Evolutionary conservation across 2,797 vertebrate species (phyloP).

Genomic region (Centroberyx gerrardi): DNA sequence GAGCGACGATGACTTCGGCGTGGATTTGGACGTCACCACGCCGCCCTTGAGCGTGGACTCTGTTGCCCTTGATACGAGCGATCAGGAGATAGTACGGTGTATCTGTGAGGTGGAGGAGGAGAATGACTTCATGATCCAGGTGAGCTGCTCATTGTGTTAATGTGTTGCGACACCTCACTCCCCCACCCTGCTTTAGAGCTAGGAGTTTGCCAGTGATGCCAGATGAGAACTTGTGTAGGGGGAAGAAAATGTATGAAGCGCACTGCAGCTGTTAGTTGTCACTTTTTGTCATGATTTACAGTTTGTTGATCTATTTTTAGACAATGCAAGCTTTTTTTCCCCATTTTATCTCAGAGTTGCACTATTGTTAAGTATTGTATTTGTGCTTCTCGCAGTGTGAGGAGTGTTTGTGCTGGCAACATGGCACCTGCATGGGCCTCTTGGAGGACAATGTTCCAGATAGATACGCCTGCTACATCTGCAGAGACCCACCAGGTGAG

Average conservation of each 20-base stretch:
- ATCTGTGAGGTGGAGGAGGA: slow-evolving; percentile 97
- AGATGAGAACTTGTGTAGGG: not conserved
- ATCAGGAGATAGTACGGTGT: slow-evolving; percentile 93
- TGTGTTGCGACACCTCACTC: not conserved
- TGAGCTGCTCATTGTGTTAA: slow-evolving; percentile 53
- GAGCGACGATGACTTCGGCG: slow-evolving; percentile 93
- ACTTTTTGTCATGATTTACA: not conserved
- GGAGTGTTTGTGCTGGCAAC: slow-evolving; percentile 98
- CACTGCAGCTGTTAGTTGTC: not conserved
- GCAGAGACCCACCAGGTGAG: slow-evolving; percentile 96
- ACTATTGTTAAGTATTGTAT: not conserved
- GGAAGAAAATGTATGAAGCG: not conserved
- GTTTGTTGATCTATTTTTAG: not conserved
- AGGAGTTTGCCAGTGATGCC: not conserved
- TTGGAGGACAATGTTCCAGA: slow-evolving; percentile 96
- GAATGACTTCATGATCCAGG: slow-evolving; percentile 99
- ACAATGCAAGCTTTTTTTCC: too few species aligned
- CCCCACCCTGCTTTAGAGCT: not conserved
- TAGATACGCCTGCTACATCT: slow-evolving; percentile 95
- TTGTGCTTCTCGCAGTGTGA: slow-evolving; percentile 89
- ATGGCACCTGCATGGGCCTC: slow-evolving; percentile 98
- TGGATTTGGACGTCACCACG: slow-evolving; percentile 90
- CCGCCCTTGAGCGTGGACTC: slow-evolving; percentile 91
- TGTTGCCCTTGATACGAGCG: slow-evolving; percentile 85
- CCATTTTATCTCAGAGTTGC: not conserved